Percentiles rank a stretch among this genome's conserved stretches.
phyloP scores from a whole-genome alignment of 2,888 invertebrate genomes.

The Amphipyra tragopoginis region DNA sequence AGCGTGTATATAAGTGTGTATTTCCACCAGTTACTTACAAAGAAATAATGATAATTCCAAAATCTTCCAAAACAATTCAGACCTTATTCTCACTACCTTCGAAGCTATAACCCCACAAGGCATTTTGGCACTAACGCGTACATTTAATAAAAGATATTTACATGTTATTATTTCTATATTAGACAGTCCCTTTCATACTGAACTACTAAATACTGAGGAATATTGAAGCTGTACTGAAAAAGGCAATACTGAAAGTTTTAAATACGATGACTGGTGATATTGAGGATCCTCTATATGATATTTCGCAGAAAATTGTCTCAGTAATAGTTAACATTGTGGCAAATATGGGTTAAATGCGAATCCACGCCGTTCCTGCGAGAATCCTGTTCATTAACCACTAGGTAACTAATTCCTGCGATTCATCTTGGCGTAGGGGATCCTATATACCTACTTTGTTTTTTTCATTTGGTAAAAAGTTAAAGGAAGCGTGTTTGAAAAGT shows the following conservation, averaged over 20 bases:
- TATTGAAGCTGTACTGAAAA: slow-evolving; percentile 19
- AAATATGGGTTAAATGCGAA: no score
- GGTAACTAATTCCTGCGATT: no score
- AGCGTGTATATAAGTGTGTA: no score
- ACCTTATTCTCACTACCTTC: slow-evolving; percentile 29
- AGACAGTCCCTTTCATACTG: neutral
- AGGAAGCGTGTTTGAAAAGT: no score
- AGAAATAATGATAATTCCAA: slow-evolving; percentile 9
- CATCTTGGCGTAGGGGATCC: no score
- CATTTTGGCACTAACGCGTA: slow-evolving; percentile 50
- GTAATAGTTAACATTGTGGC: no score
- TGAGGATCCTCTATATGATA: slow-evolving; percentile 5
- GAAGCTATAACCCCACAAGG: slow-evolving; percentile 34
- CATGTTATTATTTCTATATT: slow-evolving; percentile 22
- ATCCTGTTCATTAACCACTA: no score
- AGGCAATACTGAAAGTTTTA: slow-evolving; percentile 28
- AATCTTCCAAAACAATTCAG: slow-evolving; percentile 21
- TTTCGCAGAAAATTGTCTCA: no score
- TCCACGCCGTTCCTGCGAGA: no score
- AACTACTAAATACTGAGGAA: slow-evolving; percentile 36
- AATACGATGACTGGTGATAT: slow-evolving; percentile 9
- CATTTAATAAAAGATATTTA: slow-evolving; percentile 42
- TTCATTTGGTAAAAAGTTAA: no score
- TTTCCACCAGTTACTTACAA: neutral
- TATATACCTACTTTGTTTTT: no score